Evolutionary conservation across 2,797 vertebrate species (phyloP).

Genomic region (Cottoperca gobio): DNA sequence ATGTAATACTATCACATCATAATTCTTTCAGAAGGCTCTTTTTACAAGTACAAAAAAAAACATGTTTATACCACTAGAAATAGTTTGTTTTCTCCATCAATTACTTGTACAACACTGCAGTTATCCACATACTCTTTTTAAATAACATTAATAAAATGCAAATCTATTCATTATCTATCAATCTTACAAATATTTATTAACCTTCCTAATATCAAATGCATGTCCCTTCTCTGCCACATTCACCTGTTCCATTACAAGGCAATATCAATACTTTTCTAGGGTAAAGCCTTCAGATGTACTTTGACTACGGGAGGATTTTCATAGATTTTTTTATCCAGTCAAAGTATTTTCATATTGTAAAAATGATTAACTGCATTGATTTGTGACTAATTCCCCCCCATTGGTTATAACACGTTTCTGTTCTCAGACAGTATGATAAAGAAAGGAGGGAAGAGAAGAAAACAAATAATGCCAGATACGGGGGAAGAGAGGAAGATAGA

Average conservation of each 20-base stretch:
- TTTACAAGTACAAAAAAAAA: neutral
- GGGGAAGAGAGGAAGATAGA: conserved; percentile 19
- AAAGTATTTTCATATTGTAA: conserved; percentile 52
- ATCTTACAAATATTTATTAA: conserved; percentile 1
- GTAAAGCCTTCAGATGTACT: conserved; percentile 11
- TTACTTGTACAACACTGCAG: too few relatives aligned
- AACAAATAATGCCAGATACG: conserved; percentile 5
- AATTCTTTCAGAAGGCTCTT: neutral
- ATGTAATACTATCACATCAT: neutral
- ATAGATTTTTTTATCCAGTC: conserved; percentile 22
- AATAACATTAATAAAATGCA: neutral
- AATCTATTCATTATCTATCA: too few relatives aligned
- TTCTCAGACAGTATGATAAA: conserved; percentile 1
- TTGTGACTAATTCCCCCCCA: conserved; percentile 46
- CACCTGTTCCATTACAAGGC: conserved; percentile 32
- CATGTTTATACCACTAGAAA: neutral
- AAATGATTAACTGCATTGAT: conserved; percentile 50
- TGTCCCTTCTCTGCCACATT: neutral
- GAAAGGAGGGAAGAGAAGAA: neutral
- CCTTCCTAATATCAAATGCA: neutral
- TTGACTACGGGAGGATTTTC: conserved; percentile 19
- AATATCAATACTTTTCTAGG: neutral
- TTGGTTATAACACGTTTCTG: conserved; percentile 9
- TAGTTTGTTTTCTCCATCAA: too few relatives aligned
- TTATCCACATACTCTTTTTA: too few relatives aligned